Evolutionary conservation across 2,113 vertebrate genomes (phyloP), one percentile per base, ranked within the genome.

Genomic region (Meriones unguiculatus): DNA sequence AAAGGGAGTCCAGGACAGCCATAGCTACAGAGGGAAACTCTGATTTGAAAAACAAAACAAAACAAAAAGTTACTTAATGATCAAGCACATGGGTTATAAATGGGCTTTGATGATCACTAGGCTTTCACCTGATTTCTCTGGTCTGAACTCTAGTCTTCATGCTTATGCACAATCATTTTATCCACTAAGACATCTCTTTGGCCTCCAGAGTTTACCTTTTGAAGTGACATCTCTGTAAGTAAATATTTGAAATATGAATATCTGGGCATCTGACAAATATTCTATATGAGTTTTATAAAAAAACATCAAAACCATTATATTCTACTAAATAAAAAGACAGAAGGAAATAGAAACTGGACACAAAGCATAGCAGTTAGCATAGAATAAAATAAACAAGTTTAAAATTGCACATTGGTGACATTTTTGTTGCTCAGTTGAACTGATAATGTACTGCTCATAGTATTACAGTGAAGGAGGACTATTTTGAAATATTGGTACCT

Each of bases 401-500:
- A 69, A 15, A 87, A 87, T 75, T 90, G 52, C 54, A 54, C 38
- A 50, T 14, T 50, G 11, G 30, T 24, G 18, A 18, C 81, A 25
- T 73, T 15, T 89, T 59, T 64, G 50, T 38, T 69, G 38, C 77
- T 84, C 65, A 67, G 4, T 57, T 81, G 15, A 95, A 59, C 24
- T 90, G 88, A 28, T 15, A 59, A 89, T 62, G 13, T 91, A 17
- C 91, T 86, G 72, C 76, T 91, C 38, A 67, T 1, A 38, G 22
- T 84, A n/a, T 70, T 92, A 54, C 14, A 96, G 10, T 78, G 57
- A 89, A 91, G 17, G 73, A 80, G 94, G 78, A 91, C 25, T 75
- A 87, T 12, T 6, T 80, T 59, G 41, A 54, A 80, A 64, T 70
- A 70, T 35, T 20, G 62, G 12, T 4, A 35, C 22, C 73, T 67